phyloP scores from a whole-genome alignment of 2,113 vertebrate genomes.

The Nyctereutes procyonoides region DNA sequence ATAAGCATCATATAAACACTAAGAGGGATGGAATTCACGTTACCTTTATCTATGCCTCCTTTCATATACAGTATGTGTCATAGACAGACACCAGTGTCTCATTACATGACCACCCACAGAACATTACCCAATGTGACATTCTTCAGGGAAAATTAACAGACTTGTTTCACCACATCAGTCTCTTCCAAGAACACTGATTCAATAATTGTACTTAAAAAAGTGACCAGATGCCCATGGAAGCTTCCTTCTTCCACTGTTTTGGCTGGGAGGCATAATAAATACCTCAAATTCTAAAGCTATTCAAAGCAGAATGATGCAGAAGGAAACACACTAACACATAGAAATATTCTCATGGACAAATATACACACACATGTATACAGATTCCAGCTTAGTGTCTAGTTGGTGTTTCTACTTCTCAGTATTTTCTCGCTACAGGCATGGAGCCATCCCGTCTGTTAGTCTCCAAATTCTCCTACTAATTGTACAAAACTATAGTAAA shows the following conservation, averaged over 20 bases:
- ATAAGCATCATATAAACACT: constrained; percentile 82
- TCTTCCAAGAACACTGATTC: constrained; percentile 74
- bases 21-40: constrained; percentile 78
- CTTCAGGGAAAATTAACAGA: constrained; percentile 78
- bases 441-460: not conserved
- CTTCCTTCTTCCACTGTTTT: constrained; percentile 46
- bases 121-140: constrained; percentile 77
- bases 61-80: constrained; percentile 81
- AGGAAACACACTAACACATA: not conserved
- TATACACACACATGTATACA: not conserved
- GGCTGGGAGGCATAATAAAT: constrained; percentile 64
- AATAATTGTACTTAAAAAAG: constrained; percentile 75
- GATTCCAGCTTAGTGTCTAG: not conserved
- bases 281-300: constrained; percentile 59
- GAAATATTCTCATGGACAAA: not conserved
- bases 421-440: constrained; percentile 7
- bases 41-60: constrained; percentile 81
- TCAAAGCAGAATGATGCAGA: constrained; percentile 17
- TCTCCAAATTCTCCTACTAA: not conserved
- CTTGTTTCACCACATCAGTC: constrained; percentile 73
- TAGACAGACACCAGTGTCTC: constrained; percentile 82
- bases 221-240: constrained; percentile 68
- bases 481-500: not conserved
- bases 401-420: not conserved
- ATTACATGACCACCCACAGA: constrained; percentile 82